Base-by-base conservation (phyloP, 2,888 invertebrate species). In the Ptilodon capucinus region DNA sequence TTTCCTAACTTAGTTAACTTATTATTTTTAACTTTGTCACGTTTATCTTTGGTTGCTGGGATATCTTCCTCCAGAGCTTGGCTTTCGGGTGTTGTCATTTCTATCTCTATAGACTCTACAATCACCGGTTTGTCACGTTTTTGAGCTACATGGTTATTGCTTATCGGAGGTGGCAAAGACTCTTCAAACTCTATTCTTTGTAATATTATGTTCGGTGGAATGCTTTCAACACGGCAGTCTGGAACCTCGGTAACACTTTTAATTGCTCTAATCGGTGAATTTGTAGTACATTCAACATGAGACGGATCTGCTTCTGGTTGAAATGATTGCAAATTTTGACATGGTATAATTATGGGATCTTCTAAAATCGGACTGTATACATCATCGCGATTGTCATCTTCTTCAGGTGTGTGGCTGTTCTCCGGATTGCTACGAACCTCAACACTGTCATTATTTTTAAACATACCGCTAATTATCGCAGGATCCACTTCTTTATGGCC, bases 1-100 rank as follows among this genome's bases (percentile, higher is more conserved):
- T 74, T 83, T 40, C 79, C 75, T 54, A 88, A 65, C 51, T 76
- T 80, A 16, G 78, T 75, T 48, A 74, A 51, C 62, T 79, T 85
- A 48, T 55, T 75, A 8, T 40, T 42, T 64, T 69, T 79, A 23
- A 16, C 4, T 59, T 45, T 67, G 34, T 8, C 21, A 17, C 17
- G 34, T 32, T 13, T 18, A 23, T 25, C 42, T 45, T 48, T 45
- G 1, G 19, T 41, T 13, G 16, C 14, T 34, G 32, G n/a, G 42
- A 34, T n/a, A 11, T 47, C 36, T 18, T 18, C 38, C 14, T 46
- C 44, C 39, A 1, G 13, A 7, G 4, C n/a, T 25, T 36, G 28
- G 11, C n/a, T 35, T 17, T 23, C 23, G 23, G 34, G 21, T 16
- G 18, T 18, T 11, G 14, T 11, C 9, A 17, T 11, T 16, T 35